Evolutionary conservation across 1,140 invertebrate genomes (phyloP).

Genomic region (Drosophila yakuba): DNA sequence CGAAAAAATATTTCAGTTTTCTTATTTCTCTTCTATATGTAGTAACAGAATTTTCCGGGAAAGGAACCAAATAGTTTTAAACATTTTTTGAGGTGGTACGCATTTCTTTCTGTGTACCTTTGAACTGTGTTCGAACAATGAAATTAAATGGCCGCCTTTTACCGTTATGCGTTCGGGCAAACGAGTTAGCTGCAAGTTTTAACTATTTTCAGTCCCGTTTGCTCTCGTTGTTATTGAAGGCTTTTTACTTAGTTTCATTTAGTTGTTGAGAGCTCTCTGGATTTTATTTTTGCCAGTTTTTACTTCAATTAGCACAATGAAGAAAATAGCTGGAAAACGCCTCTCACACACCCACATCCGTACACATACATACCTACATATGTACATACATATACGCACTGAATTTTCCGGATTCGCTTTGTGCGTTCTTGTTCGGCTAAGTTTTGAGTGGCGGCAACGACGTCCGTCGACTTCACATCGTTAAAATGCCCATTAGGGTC

Average conservation of each 20-base stretch:
- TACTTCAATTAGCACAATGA: constrained; percentile 77
- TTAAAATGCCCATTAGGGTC: constrained; percentile 69
- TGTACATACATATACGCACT: constrained; percentile 16
- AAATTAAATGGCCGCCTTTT: constrained; percentile 71
- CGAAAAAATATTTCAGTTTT: background rate
- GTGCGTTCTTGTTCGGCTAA: constrained; percentile 47
- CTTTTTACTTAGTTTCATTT: constrained; percentile 73
- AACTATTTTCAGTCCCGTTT: constrained; percentile 22
- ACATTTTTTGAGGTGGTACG: background rate
- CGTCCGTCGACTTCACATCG: constrained; percentile 66
- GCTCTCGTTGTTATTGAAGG: constrained; percentile 55
- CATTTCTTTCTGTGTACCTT: background rate
- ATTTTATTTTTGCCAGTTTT: constrained; percentile 52
- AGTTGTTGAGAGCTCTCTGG: constrained; percentile 40
- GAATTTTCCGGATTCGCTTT: constrained; percentile 41
- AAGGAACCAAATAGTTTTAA: background rate
- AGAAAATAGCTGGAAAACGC: constrained; percentile 31
- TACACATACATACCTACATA: constrained; percentile 8
- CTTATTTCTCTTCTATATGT: background rate
- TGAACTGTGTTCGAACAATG: constrained; percentile 66
- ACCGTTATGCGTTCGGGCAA: constrained; percentile 41
- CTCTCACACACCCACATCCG: constrained; percentile 12
- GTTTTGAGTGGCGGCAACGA: constrained; percentile 62
- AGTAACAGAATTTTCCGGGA: no score
- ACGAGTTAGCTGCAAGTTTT: constrained; percentile 25